Evolutionary conservation across 30 jellyfish, hydroid and myxozoan species (phyloP).

Genomic region (Hydra vulgaris): DNA sequence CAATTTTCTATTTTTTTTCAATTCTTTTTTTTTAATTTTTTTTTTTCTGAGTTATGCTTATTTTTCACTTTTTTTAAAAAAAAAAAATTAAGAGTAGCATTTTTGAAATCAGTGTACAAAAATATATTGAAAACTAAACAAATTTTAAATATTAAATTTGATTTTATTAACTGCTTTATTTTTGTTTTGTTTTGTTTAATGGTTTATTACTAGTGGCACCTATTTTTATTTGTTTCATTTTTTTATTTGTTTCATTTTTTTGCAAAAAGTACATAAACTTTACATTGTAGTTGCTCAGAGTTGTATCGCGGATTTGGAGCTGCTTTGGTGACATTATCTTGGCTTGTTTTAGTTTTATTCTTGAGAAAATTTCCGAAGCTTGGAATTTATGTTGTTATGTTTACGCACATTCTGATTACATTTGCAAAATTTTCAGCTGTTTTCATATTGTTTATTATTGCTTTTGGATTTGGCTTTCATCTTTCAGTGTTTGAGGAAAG

Average conservation of each 20-base stretch:
- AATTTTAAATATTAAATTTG: too few relatives aligned
- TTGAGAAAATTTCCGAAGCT: slow-evolving; percentile 96
- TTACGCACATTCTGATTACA: slow-evolving; percentile 82
- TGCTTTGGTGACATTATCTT: slow-evolving; percentile 87
- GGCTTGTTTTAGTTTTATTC: slow-evolving; percentile 89
- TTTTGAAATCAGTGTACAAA: too few relatives aligned
- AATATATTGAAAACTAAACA: too few relatives aligned
- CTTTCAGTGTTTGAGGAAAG: slow-evolving; percentile 75
- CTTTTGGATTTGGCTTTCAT: slow-evolving; percentile 96
- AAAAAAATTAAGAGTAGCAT: too few relatives aligned
- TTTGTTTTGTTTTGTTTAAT: too few relatives aligned
- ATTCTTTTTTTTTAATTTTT: too few relatives aligned
- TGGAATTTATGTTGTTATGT: slow-evolving; percentile 97
- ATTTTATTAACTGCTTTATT: too few relatives aligned
- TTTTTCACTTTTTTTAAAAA: too few relatives aligned
- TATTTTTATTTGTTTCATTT: not conserved
- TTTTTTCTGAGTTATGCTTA: too few relatives aligned
- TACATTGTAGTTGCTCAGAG: slow-evolving; percentile 79
- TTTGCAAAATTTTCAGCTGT: slow-evolving; percentile 86
- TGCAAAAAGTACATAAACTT: slow-evolving; percentile 39
- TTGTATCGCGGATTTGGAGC: slow-evolving; percentile 98
- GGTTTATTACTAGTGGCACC: too few relatives aligned
- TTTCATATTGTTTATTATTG: slow-evolving; percentile 74
- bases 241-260: too few relatives aligned
- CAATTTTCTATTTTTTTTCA: too few relatives aligned